Percentiles rank a stretch among this genome's conserved stretches.
Evolutionary conservation across 2,113 vertebrate species (phyloP).

Genomic region (Leiothrix lutea): DNA sequence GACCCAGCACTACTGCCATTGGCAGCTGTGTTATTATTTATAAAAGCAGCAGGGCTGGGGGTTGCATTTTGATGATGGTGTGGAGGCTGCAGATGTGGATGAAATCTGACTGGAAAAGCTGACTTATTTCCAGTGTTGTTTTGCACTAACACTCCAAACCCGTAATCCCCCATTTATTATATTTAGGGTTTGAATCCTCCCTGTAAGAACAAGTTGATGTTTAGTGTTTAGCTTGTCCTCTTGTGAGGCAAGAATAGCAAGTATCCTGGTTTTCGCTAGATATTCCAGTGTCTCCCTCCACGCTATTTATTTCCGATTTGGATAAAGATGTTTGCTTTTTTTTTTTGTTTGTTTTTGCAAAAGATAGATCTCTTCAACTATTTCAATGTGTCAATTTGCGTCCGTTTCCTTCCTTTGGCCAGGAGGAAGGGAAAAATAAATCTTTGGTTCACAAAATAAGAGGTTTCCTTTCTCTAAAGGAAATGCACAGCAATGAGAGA

Average conservation of each 20-base stretch:
- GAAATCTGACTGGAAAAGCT: conserved; percentile 96
- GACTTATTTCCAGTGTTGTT: conserved; percentile 97
- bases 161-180: conserved; percentile 99
- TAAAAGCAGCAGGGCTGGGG: conserved; percentile 92
- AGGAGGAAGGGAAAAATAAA: conserved; percentile 74
- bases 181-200: conserved; percentile 74
- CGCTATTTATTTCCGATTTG: conserved; percentile 65
- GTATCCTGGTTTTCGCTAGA: conserved; percentile 60
- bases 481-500: conserved; percentile 76
- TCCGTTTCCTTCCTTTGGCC: conserved; percentile 68
- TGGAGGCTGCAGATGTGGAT: conserved; percentile 96
- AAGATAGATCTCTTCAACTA: conserved; percentile 62
- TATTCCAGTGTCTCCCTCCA: conserved; percentile 71
- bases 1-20: conserved; percentile 93
- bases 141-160: conserved; percentile 99
- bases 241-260: conserved; percentile 54
- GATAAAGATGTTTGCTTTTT: conserved; percentile 50
- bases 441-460: conserved; percentile 86
- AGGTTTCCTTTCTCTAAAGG: conserved; percentile 78
- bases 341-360: conserved; percentile 10
- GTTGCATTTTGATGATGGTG: conserved; percentile 94
- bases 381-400: conserved; percentile 63
- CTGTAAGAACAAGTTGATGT: conserved; percentile 61
- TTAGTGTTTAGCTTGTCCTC: conserved; percentile 57
- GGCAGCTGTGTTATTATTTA: conserved; percentile 95